Conservation (phyloP, 2,797 vertebrate genomes). For the Coluber constrictor region DNA sequence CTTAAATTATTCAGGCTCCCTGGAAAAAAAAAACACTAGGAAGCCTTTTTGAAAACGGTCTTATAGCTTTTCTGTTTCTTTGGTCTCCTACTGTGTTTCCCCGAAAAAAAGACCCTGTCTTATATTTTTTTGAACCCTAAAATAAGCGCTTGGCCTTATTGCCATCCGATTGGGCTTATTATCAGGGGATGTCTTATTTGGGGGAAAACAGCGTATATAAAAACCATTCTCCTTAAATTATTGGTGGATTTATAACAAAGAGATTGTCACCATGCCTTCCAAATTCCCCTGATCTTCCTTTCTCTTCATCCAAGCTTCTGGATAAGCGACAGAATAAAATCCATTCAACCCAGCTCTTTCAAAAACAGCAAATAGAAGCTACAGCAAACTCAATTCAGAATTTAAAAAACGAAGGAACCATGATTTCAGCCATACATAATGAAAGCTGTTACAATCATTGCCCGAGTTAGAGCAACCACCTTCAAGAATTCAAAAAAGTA, state of each 20-base stretch:
- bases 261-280: no score
- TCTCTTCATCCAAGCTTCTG: constrained; percentile 41
- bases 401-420: background rate
- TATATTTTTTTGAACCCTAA: no score
- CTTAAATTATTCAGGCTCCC: constrained; percentile 51
- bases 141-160: no score
- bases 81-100: background rate
- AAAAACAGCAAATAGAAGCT: constrained; percentile 24
- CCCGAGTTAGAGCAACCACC: background rate
- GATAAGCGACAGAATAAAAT: constrained; percentile 18
- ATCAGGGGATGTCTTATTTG: no score
- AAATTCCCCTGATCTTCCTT: background rate
- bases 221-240: background rate
- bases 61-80: constrained; percentile 9
- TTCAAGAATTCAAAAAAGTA: background rate
- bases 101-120: no score
- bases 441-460: background rate
- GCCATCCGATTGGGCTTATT: no score
- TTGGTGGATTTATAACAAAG: constrained; percentile 13
- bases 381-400: background rate
- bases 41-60: background rate
- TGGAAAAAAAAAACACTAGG: background rate
- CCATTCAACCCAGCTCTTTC: constrained; percentile 40
- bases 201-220: background rate
- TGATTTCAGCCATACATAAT: constrained; percentile 34